phyloP scores from a whole-genome alignment of 2,113 vertebrate genomes.

The Mionectes macconnelli region DNA sequence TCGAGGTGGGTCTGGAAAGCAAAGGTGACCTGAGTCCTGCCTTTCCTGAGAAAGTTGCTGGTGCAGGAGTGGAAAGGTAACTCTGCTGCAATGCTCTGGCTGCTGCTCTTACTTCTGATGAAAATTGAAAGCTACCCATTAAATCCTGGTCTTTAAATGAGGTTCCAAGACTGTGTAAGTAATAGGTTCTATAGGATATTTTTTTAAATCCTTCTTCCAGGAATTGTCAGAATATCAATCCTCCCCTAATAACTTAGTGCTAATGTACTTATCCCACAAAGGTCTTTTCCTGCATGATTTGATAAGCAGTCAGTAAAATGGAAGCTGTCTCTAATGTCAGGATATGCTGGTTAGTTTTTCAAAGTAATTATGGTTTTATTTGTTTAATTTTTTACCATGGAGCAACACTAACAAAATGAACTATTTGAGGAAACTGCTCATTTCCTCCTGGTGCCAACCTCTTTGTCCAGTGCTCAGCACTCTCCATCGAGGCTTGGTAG shows the following conservation, averaged over 20 bases:
- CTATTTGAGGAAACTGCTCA: constrained; percentile 31
- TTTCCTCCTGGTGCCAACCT: constrained; percentile 36
- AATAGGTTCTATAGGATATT: not conserved
- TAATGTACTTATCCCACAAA: constrained; percentile 31
- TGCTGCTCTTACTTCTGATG: not conserved
- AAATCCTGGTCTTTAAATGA: not conserved
- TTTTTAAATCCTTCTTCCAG: constrained; percentile 29
- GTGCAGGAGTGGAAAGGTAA: constrained; percentile 45
- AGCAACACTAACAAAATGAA: constrained; percentile 22
- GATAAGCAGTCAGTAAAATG: constrained; percentile 26
- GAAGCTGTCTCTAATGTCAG: constrained; percentile 8
- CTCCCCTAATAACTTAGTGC: not conserved
- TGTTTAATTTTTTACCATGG: constrained; percentile 54
- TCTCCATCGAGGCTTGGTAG: not conserved
- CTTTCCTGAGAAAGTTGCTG: not conserved
- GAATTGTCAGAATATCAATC: constrained; percentile 34
- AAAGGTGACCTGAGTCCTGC: not conserved
- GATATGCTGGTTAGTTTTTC: constrained; percentile 47
- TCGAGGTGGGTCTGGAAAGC: not conserved
- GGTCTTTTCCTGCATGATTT: constrained; percentile 42
- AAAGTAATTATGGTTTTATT: constrained; percentile 37
- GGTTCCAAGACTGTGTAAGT: not conserved
- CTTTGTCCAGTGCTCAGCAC: not conserved
- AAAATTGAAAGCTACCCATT: not conserved
- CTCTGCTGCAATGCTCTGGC: not conserved